These are phyloP conservation scores for Polypedilum vanderplanki DNA, from an alignment of 1,140 invertebrate species.

Conservation along the genomic window DNA sequence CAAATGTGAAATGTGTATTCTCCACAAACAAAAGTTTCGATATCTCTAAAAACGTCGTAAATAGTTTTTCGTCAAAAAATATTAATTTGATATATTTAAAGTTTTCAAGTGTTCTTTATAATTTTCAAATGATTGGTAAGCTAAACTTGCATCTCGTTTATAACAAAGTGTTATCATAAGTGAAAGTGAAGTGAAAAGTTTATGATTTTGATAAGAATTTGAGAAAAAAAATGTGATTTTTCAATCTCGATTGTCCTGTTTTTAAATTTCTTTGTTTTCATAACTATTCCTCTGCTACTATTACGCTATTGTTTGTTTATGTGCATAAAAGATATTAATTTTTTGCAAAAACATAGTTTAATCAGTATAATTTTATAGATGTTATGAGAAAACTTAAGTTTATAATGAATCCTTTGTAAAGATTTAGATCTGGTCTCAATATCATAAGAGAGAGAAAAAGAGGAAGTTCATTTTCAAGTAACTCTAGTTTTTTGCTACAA, in stretches of 20 bases:
- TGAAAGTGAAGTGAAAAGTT: neutral
- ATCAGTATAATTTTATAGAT: too few species aligned
- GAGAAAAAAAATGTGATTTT: slow-evolving; percentile 18
- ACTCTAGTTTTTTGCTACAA: too few species aligned
- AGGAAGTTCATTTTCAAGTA: too few species aligned
- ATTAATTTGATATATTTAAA: neutral
- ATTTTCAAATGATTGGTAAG: slow-evolving; percentile 9
- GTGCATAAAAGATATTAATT: neutral
- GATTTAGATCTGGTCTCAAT: too few species aligned
- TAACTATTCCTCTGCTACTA: neutral
- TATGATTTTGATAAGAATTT: neutral
- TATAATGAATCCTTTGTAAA: too few species aligned
- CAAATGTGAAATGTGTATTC: too few species aligned
- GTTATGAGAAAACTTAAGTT: too few species aligned
- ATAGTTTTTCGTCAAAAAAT: neutral
- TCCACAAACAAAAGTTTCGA: too few species aligned
- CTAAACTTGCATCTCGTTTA: neutral
- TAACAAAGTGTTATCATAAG: neutral
- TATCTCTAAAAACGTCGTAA: too few species aligned
- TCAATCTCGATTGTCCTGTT: neutral
- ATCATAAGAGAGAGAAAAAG: too few species aligned
- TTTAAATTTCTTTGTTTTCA: neutral
- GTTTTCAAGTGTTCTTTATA: slow-evolving; percentile 8
- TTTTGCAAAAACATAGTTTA: too few species aligned
- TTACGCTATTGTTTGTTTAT: neutral